Percentiles rank a stretch among this genome's conserved stretches.
Evolutionary conservation across 2,113 vertebrate species (phyloP).

Genomic region (Chinchilla lanigera): DNA sequence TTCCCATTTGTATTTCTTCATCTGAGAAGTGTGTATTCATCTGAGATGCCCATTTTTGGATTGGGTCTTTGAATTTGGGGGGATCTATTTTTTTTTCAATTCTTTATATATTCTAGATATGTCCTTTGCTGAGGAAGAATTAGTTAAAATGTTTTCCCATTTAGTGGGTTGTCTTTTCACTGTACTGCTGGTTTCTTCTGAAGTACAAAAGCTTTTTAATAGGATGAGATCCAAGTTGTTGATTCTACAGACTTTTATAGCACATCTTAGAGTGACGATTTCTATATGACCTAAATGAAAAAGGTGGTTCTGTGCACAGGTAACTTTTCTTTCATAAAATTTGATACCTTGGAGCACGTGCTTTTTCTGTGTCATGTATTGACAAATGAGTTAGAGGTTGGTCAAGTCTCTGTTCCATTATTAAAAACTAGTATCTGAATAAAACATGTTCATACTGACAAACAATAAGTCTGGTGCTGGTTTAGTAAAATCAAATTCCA

Average conservation of each 20-base stretch:
- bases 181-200: too few species aligned
- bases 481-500: conserved; percentile 8
- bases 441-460: neutral
- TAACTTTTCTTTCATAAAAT: conserved; percentile 42
- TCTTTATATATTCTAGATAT: too few species aligned
- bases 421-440: neutral
- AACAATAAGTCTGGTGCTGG: neutral
- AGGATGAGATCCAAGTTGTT: too few species aligned
- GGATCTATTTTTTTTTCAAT: too few species aligned
- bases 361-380: neutral
- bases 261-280: neutral
- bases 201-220: too few species aligned
- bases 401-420: neutral
- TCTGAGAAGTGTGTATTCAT: too few species aligned
- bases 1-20: too few species aligned
- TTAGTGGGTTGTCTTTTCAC: too few species aligned
- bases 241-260: conserved; percentile 27
- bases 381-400: neutral
- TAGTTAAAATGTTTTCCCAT: too few species aligned
- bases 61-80: too few species aligned
- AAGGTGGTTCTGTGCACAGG: neutral
- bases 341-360: neutral
- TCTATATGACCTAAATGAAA: neutral
- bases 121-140: too few species aligned
- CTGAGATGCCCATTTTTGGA: too few species aligned